Base-by-base conservation (phyloP, 2,113 vertebrate species). In the Ptilorrhoa leucosticta region DNA sequence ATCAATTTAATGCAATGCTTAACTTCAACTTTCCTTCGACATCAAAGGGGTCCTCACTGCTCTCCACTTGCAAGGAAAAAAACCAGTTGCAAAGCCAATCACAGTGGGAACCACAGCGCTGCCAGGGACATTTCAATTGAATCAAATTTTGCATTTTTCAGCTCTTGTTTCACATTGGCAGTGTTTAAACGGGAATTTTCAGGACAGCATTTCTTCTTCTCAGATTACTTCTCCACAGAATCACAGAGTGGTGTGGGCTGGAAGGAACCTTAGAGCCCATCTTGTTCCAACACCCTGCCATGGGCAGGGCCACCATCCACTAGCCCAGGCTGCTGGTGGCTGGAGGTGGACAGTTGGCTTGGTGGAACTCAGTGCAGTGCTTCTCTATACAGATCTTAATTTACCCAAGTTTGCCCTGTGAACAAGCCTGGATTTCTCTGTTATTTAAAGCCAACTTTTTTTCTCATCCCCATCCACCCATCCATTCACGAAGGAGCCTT, bases 21-120 rank as follows among this genome's bases (percentile, higher is more conserved):
- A 5, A 22, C 16, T 77, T 75, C 63, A 54, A 2, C 53, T 72
- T 83, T 5, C 19, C 39, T 50, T 64, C 0, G 0, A 9, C 26
- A n/a, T 50, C 57, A 23, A 23, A 31, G 30, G 24, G 22, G 6
- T 31, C n/a, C 56, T 78, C 31, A 3, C 8, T 27, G 40, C 35
- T 78, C 50, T 61, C 28, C 8, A 7, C 44, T 33, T 47, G 9
- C 50, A 71, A 24, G 39, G 15, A 54, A n/a, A 44, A 14, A 21
- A 0, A n/a, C n/a, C 16, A 47, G 19, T 13, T 3, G 2, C 26
- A 37, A 64, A 78, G 8, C 44, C 33, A 37, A 2, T 26, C 42
- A 5, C 27, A 19, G 0, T 19, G 16, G 44, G 35, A 45, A 10
- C 11, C 30, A 19, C 64, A 44, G 33, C 2, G 0, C 28, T 37